Base-by-base conservation (phyloP, 2,113 vertebrate species). In the Campylomormyrus tamandua region DNA sequence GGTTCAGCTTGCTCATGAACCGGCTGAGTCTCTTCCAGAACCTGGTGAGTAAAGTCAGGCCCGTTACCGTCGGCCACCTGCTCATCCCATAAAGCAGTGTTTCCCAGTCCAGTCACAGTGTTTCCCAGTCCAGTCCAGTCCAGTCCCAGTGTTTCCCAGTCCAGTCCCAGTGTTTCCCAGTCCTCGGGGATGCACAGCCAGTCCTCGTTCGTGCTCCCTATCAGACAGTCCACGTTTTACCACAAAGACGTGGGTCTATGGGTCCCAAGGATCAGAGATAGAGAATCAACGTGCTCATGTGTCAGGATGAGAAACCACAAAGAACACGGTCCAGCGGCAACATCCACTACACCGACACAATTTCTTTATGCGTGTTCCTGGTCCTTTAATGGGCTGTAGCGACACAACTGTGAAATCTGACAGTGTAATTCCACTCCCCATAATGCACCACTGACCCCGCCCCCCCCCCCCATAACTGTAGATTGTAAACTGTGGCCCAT, bases 1-100 rank as follows among this genome's bases (percentile, higher is more conserved):
- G 97, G 96, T 99, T 99, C 92, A 98, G 90, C 95, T 99, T 99
- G 94, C 98, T 99, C 98, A 99, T 99, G 91, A 99, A 94, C 49
- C 97, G 96, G 92, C 98, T 98, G 92, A 99, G 93, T 85, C 97
- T 96, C 94, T 96, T 99, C 98, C 98, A 99, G 95, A 99, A 99
- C 94, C 98, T 99, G 56, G 31, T 50, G 74, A 46, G 52, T 13
- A 24, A 3, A 9, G 39, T 58, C 56, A 42, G 19, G 3, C 11
- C 35, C 31, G 10, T 39, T 62, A 62, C 19, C 5, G 5, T n/a
- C 11, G 8, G 11, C 50, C 45, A 86, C 53, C 53, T 7, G 53
- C 24, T 62, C 21, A 62, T 62, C 56, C 21, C 56, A n/a, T n/a
- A 62, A 62, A 9, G 56, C 7, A 1, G 21, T 9, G 56, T 9